Percentiles rank a stretch among this genome's conserved stretches.
Conservation (phyloP, 1,140 invertebrate genomes). For the Cataglyphis hispanica region DNA sequence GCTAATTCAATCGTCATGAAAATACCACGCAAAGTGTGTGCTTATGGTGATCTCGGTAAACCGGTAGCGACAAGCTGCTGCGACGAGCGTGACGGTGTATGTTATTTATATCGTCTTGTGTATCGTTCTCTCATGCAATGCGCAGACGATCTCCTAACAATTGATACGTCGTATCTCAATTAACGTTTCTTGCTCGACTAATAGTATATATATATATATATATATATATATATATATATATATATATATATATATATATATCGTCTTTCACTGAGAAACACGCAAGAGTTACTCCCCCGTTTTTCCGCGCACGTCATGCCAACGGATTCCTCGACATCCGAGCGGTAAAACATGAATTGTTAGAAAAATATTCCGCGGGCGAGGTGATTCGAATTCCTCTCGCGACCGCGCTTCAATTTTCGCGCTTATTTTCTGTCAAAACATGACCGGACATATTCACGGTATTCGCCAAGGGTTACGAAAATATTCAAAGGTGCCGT, state of each 20-base stretch:
- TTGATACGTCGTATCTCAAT: constrained; percentile 47
- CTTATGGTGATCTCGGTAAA: not conserved
- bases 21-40: constrained; percentile 26
- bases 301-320: not conserved
- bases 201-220: constrained; percentile 21
- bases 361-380: constrained; percentile 70
- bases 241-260: constrained; percentile 34
- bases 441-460: constrained; percentile 66
- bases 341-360: constrained; percentile 63
- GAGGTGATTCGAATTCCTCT: constrained; percentile 66
- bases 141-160: constrained; percentile 2
- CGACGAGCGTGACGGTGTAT: too few species aligned
- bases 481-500: constrained; percentile 69
- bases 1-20: constrained; percentile 58
- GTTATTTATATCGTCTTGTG: constrained; percentile 27
- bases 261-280: constrained; percentile 29
- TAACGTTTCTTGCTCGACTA: constrained; percentile 14
- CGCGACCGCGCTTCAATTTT: constrained; percentile 66
- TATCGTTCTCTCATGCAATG: constrained; percentile 1
- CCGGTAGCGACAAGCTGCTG: not conserved
- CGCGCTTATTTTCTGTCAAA: constrained; percentile 81
- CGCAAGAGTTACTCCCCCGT: not conserved
- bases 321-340: constrained; percentile 3
- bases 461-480: constrained; percentile 69
- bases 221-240: constrained; percentile 31